Evolutionary conservation across 2,113 vertebrate genomes (phyloP), one percentile per base, ranked within the genome.

Genomic region (Mobula birostris): DNA sequence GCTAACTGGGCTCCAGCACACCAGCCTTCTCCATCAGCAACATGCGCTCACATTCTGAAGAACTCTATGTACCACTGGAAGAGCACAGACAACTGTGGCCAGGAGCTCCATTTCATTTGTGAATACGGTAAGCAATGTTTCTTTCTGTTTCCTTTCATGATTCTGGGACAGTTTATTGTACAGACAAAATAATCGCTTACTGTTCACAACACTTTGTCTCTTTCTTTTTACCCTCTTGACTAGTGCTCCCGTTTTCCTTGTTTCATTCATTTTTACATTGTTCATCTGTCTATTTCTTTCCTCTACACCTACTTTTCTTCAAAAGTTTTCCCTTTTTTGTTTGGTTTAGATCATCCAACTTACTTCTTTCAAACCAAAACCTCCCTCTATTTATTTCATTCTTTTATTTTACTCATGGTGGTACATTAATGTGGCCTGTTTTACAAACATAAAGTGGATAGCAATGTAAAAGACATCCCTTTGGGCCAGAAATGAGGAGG

Each of bases 71-170:
- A 97, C 94, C 96, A 96, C 79, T 99, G 98, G 98, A 96, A 96
- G 29, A 95, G 97, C 74, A 96, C 97, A 17, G 96, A 94, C 87
- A 97, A 98, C 61, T 99, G 98, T 94, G 97, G 95, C 56, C 98
- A 98, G 95, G 97, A 97, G 94, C 96, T 98, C 0, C 94, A 95
- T 96, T 99, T 98, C 82, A 96, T 99, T 95, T 99, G 98, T 1
- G 96, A 99, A 96, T 98, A 98, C 96, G 98, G 98, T 99, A 96
- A 95, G 96, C 3, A 85, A 27, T 29, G 19, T 27, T 15, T 48
- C 80, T 27, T 40, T 74, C 70, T 68, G 9, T 56, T 76, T 93
- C 40, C 66, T 70, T 91, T 27, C 66, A 7, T 91, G 17, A 32
- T 68, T 56, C 19, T 21, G 32, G n/a, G 17, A 40, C 24, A 66